Base-by-base conservation (phyloP, 2,113 vertebrate species). In the Pao palembangensis region DNA sequence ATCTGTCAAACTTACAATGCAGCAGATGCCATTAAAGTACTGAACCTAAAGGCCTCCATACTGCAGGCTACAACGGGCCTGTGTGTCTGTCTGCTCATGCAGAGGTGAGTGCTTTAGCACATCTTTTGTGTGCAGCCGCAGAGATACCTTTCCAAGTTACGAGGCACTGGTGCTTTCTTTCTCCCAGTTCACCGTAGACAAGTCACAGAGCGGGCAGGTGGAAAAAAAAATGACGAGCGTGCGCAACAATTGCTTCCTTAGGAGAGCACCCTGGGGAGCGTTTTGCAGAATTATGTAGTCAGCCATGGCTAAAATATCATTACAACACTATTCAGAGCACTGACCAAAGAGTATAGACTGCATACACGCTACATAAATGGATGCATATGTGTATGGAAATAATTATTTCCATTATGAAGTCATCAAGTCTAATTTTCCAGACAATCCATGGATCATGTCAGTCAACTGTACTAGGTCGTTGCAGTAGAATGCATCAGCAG, bases 251-350 rank as follows among this genome's bases (percentile, higher is more conserved):
- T 79, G 75, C 64, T 73, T 79, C 80, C 73, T 58, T 58, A 4
- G 67, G 76, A 81, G 67, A 72, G 17, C 61, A 51, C 83, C 80
- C 82, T 6, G 0, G 87, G 85, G 87, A 85, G 75, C 71, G 47
- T 84, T 89, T 89, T 81, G 64, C 84, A 80, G 79, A 75, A 85
- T 87, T 84, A 86, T 73, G 73, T 75, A 84, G 80, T 82, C 88
- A 87, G 81, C 83, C 82, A 83, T 82, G 79, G 84, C 82, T 88
- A 87, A 88, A 85, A 80, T 67, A 86, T 86, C 78, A 86, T 86
- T 87, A 88, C 76, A 70, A 64, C 75, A 52, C 58, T 21, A 68
- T 69, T 79, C 67, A 77, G 61, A 56, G 73, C 56, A 59, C 48
- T 60, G 70, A 72, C 68, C 64, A 58, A 28, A 49, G 19, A 69